Conservation (phyloP, 2,797 vertebrate species). For the Rhinophrynus dorsalis region DNA sequence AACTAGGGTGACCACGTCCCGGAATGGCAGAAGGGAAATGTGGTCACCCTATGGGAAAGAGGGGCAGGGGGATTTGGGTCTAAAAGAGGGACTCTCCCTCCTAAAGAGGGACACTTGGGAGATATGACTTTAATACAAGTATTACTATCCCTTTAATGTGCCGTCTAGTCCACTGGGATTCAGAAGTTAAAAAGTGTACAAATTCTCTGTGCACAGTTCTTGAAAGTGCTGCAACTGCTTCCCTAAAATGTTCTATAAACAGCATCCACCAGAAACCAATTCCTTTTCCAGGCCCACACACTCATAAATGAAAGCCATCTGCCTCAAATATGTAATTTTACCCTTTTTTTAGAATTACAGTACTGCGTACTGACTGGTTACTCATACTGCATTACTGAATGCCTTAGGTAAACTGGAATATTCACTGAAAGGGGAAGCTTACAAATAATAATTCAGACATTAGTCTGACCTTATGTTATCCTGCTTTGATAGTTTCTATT, state of each 20-base stretch:
- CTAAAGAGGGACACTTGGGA: too few species aligned
- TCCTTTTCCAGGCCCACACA: conserved; percentile 40
- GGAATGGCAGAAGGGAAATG: too few species aligned
- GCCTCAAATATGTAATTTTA: conserved; percentile 20
- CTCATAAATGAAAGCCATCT: conserved; percentile 44
- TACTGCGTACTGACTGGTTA: background rate
- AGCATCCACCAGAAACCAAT: conserved; percentile 38
- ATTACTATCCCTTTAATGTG: too few species aligned
- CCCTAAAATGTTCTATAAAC: conserved; percentile 42
- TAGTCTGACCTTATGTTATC: too few species aligned
- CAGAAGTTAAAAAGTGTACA: background rate
- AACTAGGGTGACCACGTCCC: too few species aligned
- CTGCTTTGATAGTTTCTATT: too few species aligned
- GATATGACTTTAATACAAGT: too few species aligned
- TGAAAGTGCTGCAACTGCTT: conserved; percentile 8
- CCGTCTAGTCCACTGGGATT: too few species aligned
- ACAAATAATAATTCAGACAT: too few species aligned
- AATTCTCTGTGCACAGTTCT: background rate
- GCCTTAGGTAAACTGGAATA: background rate
- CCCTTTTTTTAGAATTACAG: background rate
- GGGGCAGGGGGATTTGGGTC: too few species aligned
- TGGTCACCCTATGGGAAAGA: too few species aligned
- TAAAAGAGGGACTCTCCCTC: too few species aligned
- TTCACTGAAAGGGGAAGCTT: background rate
- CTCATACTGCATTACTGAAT: background rate